A percentile compares a stretch with the other conserved stretches of the same genome.
Evolutionary conservation across 1,140 invertebrate genomes (phyloP).

Genomic region (Zelostemma sp.): DNA sequence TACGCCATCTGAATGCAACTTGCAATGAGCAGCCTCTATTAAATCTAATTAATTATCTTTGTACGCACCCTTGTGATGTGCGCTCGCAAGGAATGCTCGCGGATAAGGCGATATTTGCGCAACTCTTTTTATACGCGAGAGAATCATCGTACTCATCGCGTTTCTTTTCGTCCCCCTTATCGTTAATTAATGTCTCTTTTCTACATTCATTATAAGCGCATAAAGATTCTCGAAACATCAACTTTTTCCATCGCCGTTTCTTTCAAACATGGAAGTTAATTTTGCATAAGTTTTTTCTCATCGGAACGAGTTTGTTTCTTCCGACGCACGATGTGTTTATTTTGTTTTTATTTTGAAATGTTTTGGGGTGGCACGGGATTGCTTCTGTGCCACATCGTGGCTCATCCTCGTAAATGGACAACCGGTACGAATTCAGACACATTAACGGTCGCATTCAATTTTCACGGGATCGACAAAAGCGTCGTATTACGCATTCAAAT

Average conservation of each 20-base stretch:
- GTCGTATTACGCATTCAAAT: slow-evolving; percentile 65
- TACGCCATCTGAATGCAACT: slow-evolving; percentile 11
- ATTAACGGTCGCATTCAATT: slow-evolving; percentile 64
- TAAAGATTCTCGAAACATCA: too few species aligned
- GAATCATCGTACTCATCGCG: not conserved
- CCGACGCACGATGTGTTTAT: not conserved
- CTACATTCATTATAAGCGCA: not conserved
- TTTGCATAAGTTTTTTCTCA: not conserved
- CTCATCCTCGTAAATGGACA: slow-evolving; percentile 49
- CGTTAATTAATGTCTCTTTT: not conserved
- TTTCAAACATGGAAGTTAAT: too few species aligned
- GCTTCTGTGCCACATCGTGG: slow-evolving; percentile 35
- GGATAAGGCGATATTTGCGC: not conserved
- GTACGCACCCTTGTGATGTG: slow-evolving; percentile 3
- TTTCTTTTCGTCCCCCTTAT: not conserved
- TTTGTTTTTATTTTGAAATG: slow-evolving; percentile 26
- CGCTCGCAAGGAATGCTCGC: not conserved
- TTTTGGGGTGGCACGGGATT: slow-evolving; percentile 30
- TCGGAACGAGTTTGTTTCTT: not conserved
- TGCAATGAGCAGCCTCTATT: slow-evolving; percentile 10
- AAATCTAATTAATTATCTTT: slow-evolving; percentile 21
- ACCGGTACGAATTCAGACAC: slow-evolving; percentile 48
- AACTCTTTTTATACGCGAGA: not conserved
- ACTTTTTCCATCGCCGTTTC: too few species aligned
- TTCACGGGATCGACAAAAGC: slow-evolving; percentile 61